Evolutionary conservation across 1,140 invertebrate species (phyloP), one percentile per base, ranked within the genome.

Genomic region (Acromyrmex charruanus): DNA sequence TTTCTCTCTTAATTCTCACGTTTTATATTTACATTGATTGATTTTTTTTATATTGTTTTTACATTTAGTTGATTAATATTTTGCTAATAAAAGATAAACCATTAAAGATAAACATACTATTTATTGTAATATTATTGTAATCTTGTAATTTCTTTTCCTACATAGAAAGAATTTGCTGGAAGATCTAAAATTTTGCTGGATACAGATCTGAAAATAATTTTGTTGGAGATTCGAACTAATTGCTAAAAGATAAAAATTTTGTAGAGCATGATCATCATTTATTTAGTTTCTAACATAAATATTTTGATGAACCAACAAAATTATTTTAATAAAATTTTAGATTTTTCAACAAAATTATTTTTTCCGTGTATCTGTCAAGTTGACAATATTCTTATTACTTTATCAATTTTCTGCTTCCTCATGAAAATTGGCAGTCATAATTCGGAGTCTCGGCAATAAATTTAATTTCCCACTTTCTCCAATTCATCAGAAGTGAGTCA

Each of bases 401-500:
- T n/a, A 10, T 16, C 12, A n/a, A 69, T 25, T 25, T 55, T 28
- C 21, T 39, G 9, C 9, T 87, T 31, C 2, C 2, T 14, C 1
- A 4, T n/a, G 3, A 75, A 74, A 53, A 49, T 65, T 58, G 25
- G 25, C 59, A 63, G 59, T 59, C 12, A 14, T 51, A 25, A 71
- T 68, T 21, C 1, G 18, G 2, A 51, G 14, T 9, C 21, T 28
- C 1, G n/a, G 3, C 21, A 68, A 86, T 86, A 39, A 88, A 68
- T 80, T 59, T 61, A 69, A 68, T 79, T 79, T 53, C 65, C 6
- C 12, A 16, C 18, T 79, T 88, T 35, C 18, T 25, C n/a, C 53
- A 53, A 75, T 89, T 86, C 68, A 89, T 88, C 63, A 59, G 59
- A 39, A 79, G 25, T 25, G 25, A 25, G 21, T 21, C 21, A 21